These are phyloP conservation scores for Loxodonta africana DNA, from an alignment of 2,113 vertebrate genomes.

Conservation along the genomic window DNA sequence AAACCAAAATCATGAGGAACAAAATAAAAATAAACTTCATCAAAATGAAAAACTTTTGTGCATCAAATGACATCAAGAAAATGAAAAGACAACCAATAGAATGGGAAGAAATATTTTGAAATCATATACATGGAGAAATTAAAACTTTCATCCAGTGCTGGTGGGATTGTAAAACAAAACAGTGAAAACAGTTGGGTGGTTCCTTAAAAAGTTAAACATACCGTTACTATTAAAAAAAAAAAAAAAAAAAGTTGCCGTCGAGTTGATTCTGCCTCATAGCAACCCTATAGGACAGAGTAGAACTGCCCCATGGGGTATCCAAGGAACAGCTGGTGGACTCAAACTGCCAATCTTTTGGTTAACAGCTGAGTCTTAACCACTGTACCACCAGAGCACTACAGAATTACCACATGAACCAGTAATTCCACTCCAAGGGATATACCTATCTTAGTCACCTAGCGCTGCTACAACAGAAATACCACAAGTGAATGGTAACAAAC, in stretches of 20 bases:
- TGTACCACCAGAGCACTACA: too few species aligned
- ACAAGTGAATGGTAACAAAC: too few species aligned
- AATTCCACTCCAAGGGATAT: background rate
- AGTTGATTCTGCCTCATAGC: too few species aligned
- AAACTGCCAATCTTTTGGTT: too few species aligned
- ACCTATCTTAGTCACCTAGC: background rate
- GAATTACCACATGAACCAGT: background rate
- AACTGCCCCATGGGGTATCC: too few species aligned
- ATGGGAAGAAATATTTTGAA: conserved; percentile 54
- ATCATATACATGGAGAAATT: background rate
- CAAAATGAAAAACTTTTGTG: conserved; percentile 6
- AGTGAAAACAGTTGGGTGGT: background rate
- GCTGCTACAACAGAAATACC: too few species aligned
- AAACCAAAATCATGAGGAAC: background rate
- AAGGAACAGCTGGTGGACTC: too few species aligned
- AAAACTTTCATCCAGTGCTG: background rate
- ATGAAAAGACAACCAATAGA: background rate
- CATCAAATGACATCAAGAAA: conserved; percentile 18
- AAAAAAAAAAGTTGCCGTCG: too few species aligned
- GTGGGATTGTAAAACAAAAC: background rate
- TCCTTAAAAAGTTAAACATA: background rate
- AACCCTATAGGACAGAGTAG: too few species aligned
- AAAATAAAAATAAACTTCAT: background rate
- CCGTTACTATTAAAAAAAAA: background rate
- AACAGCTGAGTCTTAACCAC: too few species aligned